A percentile compares a stretch with the other conserved stretches of the same genome.
Evolutionary conservation across 2,888 invertebrate genomes (phyloP).

Genomic region (Chymomyza procnemis): DNA sequence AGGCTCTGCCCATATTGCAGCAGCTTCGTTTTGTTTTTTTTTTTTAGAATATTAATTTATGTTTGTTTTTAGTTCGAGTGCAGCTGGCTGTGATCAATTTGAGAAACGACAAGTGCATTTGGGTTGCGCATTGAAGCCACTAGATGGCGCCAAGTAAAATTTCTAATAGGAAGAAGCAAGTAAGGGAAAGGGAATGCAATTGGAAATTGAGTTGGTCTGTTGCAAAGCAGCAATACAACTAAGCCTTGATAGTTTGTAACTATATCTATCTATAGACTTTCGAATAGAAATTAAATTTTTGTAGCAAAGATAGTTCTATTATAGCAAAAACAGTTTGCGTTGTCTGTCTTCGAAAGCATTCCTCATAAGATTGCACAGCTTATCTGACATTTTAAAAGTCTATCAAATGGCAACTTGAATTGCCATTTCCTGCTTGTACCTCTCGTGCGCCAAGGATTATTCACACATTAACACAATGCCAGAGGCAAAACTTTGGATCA

Average conservation of each 20-base stretch:
- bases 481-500: constrained; percentile 12
- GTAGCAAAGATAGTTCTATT: too few species aligned
- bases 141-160: background rate
- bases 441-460: constrained; percentile 63
- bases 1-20: constrained; percentile 10
- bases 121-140: background rate
- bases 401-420: background rate
- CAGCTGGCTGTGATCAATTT: background rate
- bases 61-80: constrained; percentile 26
- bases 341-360: too few species aligned
- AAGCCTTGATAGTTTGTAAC: too few species aligned
- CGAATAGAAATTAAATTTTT: too few species aligned
- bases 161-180: background rate
- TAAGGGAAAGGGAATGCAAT: background rate
- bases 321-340: too few species aligned
- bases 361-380: background rate
- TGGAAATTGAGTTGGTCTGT: background rate
- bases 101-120: background rate
- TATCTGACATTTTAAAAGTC: background rate
- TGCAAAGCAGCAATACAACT: too few species aligned
- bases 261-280: too few species aligned
- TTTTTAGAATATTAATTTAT: constrained; percentile 35
- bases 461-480: constrained; percentile 64
- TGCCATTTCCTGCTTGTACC: constrained; percentile 15
- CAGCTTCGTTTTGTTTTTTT: background rate